These are phyloP conservation scores for Erynnis tages DNA, from an alignment of 2,888 invertebrate species.

Conservation along the genomic window DNA sequence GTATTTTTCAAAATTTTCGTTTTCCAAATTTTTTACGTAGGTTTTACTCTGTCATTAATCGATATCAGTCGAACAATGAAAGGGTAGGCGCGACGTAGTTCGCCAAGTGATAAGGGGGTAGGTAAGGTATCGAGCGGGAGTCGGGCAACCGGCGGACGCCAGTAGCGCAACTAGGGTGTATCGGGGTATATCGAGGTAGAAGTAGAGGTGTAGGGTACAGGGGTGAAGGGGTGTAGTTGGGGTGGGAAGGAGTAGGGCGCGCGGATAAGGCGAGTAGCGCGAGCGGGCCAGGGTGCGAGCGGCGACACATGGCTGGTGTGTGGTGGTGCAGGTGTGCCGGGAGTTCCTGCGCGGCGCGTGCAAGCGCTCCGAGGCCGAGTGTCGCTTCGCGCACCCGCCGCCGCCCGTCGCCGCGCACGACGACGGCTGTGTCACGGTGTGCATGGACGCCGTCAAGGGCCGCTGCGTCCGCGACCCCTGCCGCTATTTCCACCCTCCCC, in stretches of 20 bases:
- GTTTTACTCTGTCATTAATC: too few species aligned
- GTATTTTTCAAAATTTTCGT: slow-evolving; percentile 26
- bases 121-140: neutral
- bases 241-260: slow-evolving; percentile 23
- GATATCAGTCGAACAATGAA: too few species aligned
- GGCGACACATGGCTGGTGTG: slow-evolving; percentile 70
- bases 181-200: slow-evolving; percentile 27
- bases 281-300: slow-evolving; percentile 39
- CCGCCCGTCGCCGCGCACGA: slow-evolving; percentile 97
- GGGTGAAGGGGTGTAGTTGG: slow-evolving; percentile 26
- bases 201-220: slow-evolving; percentile 35
- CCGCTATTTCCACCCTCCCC: slow-evolving; percentile 99
- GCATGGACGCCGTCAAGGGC: slow-evolving; percentile 99
- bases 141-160: neutral
- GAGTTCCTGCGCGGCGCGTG: slow-evolving; percentile 99
- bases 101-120: neutral
- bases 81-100: too few species aligned
- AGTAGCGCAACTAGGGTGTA: neutral
- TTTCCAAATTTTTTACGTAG: too few species aligned
- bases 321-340: slow-evolving; percentile 94
- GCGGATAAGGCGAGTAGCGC: too few species aligned
- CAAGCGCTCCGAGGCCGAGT: slow-evolving; percentile 98
- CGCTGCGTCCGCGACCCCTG: slow-evolving; percentile 99
- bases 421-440: slow-evolving; percentile 99
- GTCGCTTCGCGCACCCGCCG: slow-evolving; percentile 99